Evolutionary conservation across 2,797 vertebrate genomes (phyloP), one percentile per base, ranked within the genome.

Genomic region (Podargus strigoides): DNA sequence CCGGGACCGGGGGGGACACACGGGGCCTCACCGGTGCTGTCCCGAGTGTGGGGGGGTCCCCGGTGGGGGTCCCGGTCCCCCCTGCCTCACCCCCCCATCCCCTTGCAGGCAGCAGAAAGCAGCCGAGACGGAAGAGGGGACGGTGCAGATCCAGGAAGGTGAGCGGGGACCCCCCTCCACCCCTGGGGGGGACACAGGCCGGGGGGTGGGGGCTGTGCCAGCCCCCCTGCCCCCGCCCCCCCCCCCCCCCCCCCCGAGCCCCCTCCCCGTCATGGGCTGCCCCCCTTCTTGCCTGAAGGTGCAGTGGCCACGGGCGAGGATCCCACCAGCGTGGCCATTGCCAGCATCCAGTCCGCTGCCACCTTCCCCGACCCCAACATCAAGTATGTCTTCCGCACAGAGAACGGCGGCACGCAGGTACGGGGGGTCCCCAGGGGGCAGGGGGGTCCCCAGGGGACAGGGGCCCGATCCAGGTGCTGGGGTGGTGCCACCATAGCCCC

Each of bases 301-400:
- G 98, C 98, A 75, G 98, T 99, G 67, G 98, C 98, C 76, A 99
- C 99, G 9, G 98, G 98, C 16, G 98, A 99, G 79, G 98, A 99
- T 89, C 98, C 99, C 36, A 98, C 98, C 90, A 98, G 97, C 16
- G 98, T 98, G 32, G 98, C 99, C 58, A 98, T 99, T 23, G 97
- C 99, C 81, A 98, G 98, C 92, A 99, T 99, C 88, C 99, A 99
- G 95, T 99, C 99, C 10, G 98, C 99, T 1, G 98, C 98, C 87
- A 98, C 99, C 17, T 99, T 99, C 95, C 97, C 98, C 1, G 99
- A 99, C 91, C 99, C 99, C 91, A 98, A 98, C 94, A 98, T 99
- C 97, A 99, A 99, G 92, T 99, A 99, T 97, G 98, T 99, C 50
- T 99, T 99, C 94, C 99, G 99, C 97, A 98, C 98, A 30, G 99